These are phyloP conservation scores for Dermolepida albohirtum DNA, from an alignment of 2,888 invertebrate species.

Conservation along the genomic window DNA sequence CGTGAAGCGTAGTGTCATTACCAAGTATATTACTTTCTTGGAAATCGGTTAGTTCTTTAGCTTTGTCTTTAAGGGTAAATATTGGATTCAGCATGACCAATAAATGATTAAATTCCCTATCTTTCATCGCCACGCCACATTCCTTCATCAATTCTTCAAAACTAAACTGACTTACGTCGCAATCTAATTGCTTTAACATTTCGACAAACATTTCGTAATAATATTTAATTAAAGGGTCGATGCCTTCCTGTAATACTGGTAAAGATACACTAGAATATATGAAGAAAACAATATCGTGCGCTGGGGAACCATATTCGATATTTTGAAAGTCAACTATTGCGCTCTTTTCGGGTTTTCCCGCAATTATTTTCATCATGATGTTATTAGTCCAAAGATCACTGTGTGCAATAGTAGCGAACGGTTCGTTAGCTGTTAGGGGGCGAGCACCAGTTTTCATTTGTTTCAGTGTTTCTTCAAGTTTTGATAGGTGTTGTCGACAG, in stretches of 20 bases:
- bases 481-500: neutral
- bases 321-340: constrained; percentile 72
- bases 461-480: neutral
- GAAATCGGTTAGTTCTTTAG: constrained; percentile 59
- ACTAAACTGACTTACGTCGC: constrained; percentile 57
- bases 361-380: constrained; percentile 63
- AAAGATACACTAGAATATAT: constrained; percentile 66
- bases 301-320: constrained; percentile 65
- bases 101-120: constrained; percentile 62
- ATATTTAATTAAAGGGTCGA: constrained; percentile 64
- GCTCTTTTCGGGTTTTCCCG: constrained; percentile 51
- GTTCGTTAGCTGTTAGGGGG: neutral
- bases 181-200: constrained; percentile 56
- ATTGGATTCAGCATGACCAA: constrained; percentile 64
- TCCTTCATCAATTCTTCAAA: constrained; percentile 62
- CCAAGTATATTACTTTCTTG: neutral
- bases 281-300: constrained; percentile 68
- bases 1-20: neutral
- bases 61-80: constrained; percentile 56
- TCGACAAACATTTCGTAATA: constrained; percentile 61
- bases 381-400: constrained; percentile 34
- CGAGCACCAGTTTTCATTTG: no score
- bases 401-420: constrained; percentile 18
- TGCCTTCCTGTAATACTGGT: constrained; percentile 60
- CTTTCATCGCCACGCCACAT: constrained; percentile 57